Evolutionary conservation across 2,797 vertebrate genomes (phyloP).

Genomic region (Diplodus puntazzo): DNA sequence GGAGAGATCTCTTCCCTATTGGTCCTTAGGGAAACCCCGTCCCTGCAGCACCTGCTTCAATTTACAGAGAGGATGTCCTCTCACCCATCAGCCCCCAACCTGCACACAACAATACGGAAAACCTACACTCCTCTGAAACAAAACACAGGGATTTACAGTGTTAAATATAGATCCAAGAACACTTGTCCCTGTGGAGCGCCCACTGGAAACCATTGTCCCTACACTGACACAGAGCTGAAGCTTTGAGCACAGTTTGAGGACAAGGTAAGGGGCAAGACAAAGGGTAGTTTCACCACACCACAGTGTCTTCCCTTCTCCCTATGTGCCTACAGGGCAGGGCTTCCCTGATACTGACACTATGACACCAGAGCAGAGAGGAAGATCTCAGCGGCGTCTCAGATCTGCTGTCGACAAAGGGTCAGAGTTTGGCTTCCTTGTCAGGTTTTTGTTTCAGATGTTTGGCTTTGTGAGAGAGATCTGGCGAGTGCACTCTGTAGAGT

Average conservation of each 20-base stretch:
- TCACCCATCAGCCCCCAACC: constrained; percentile 28
- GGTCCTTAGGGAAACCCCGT: constrained; percentile 43
- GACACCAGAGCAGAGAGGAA: constrained; percentile 42
- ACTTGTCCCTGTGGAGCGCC: constrained; percentile 53
- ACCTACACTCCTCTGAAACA: constrained; percentile 40
- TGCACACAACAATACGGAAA: constrained; percentile 59
- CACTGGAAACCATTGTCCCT: constrained; percentile 71
- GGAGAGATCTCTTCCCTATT: constrained; percentile 32
- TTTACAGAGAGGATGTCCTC: constrained; percentile 52
- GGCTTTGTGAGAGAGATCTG: constrained; percentile 51
- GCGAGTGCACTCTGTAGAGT: constrained; percentile 16
- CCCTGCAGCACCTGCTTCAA: constrained; percentile 66
- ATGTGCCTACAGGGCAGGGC: constrained; percentile 69
- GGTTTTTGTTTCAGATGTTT: constrained; percentile 62
- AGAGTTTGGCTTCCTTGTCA: constrained; percentile 49
- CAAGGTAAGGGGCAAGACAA: constrained; percentile 53
- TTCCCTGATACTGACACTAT: constrained; percentile 53
- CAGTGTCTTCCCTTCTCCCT: constrained; percentile 46
- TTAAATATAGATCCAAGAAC: constrained; percentile 67
- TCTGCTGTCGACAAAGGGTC: constrained; percentile 50
- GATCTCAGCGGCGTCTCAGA: constrained; percentile 52
- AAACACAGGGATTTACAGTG: constrained; percentile 39
- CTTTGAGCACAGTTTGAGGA: constrained; percentile 53
- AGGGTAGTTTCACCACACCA: constrained; percentile 44
- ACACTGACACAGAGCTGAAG: constrained; percentile 45